phyloP scores from a whole-genome alignment of 1,140 invertebrate genomes.

The Zaprionus gabonicus region DNA sequence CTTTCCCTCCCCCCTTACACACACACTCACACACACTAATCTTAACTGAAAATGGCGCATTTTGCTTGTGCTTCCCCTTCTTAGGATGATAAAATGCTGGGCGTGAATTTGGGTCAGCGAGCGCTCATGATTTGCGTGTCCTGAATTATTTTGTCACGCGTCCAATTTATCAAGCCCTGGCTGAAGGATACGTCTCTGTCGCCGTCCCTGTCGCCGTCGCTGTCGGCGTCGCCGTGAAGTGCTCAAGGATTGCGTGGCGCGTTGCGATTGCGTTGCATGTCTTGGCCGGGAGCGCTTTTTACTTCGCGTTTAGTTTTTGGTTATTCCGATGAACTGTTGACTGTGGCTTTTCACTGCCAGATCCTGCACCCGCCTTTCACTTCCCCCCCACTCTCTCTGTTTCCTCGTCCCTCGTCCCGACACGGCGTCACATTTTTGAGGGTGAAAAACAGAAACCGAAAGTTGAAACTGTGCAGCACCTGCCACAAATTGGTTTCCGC shows the following conservation, averaged over 20 bases:
- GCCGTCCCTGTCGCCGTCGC: background rate
- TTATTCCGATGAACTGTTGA: background rate
- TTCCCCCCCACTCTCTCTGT: background rate
- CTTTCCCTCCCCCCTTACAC: background rate
- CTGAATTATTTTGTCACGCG: constrained; percentile 41
- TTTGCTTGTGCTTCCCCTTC: background rate
- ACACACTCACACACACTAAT: background rate
- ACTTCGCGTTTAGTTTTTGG: background rate
- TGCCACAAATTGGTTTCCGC: constrained; percentile 57
- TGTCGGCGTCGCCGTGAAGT: background rate
- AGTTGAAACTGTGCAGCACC: constrained; percentile 47
- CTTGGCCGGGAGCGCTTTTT: background rate
- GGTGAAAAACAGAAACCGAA: constrained; percentile 4
- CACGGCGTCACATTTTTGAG: background rate
- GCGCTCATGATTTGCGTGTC: constrained; percentile 35
- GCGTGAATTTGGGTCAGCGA: constrained; percentile 38
- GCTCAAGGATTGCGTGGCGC: constrained; percentile 15
- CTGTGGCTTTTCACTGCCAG: background rate
- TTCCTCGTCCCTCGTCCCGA: no score
- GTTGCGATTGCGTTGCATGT: constrained; percentile 25
- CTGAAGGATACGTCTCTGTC: constrained; percentile 1
- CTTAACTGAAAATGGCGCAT: background rate
- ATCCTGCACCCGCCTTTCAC: background rate
- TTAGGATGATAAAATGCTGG: constrained; percentile 5
- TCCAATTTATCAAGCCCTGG: constrained; percentile 28